Percentiles rank a stretch among this genome's conserved stretches.
Conservation (phyloP, 2,113 vertebrate genomes). For the Megaceryle maxima region DNA sequence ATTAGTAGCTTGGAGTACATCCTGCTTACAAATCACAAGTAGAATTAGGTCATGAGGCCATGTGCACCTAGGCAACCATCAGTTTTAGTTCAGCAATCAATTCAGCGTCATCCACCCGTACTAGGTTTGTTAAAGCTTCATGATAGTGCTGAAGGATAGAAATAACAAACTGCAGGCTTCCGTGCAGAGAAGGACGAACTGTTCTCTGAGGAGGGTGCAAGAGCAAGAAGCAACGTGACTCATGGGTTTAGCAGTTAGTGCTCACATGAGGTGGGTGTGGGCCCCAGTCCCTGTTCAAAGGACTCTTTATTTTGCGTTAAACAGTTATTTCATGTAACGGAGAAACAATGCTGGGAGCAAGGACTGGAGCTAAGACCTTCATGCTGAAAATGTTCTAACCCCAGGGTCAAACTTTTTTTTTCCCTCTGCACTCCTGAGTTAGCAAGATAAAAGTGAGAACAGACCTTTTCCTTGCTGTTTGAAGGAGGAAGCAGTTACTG, state of each 20-base stretch:
- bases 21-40: background rate
- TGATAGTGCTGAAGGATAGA: background rate
- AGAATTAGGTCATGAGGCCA: constrained; percentile 59
- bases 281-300: background rate
- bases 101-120: background rate
- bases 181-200: background rate
- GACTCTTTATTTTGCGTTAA: constrained; percentile 30
- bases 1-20: background rate
- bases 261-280: background rate
- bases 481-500: background rate
- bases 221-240: background rate
- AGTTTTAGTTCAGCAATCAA: constrained; percentile 19
- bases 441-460: background rate
- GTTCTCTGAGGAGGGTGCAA: background rate
- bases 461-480: background rate
- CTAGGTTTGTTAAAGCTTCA: background rate
- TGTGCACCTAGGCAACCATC: constrained; percentile 13
- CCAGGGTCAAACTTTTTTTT: background rate
- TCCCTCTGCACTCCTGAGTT: background rate
- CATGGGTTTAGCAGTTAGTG: background rate
- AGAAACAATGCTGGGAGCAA: constrained; percentile 6
- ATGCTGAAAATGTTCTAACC: background rate
- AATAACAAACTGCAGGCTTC: background rate
- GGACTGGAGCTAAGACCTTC: background rate
- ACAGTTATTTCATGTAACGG: background rate